phyloP scores from a whole-genome alignment of 2,113 vertebrate species.

The Oxyura jamaicensis region DNA sequence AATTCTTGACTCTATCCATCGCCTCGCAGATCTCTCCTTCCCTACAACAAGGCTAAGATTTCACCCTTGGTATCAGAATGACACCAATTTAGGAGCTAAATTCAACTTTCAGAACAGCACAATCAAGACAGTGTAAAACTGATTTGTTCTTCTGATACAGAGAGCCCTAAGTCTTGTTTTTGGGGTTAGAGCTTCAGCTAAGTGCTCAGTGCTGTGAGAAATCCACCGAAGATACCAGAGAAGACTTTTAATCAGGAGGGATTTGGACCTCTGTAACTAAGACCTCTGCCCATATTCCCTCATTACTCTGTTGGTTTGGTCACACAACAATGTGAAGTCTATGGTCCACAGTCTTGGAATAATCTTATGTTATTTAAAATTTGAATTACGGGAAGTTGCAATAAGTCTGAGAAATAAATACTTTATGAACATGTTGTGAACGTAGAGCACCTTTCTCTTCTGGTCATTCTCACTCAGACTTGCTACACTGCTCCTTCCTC shows the following conservation, averaged over 20 bases:
- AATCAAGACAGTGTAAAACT: neutral
- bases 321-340: neutral
- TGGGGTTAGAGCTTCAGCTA: neutral
- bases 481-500: neutral
- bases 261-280: neutral
- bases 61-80: no score
- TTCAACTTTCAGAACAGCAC: neutral
- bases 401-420: neutral
- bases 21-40: neutral
- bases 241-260: neutral
- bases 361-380: neutral
- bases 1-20: neutral
- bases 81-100: neutral
- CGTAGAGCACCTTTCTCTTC: neutral
- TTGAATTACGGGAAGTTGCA: neutral
- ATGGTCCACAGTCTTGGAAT: accelerated
- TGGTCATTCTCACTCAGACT: neutral
- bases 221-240: neutral
- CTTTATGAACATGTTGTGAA: neutral
- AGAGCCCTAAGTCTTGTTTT: neutral
- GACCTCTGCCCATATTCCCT: neutral
- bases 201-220: neutral
- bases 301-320: neutral
- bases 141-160: neutral
- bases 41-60: neutral